Percentiles rank a stretch among this genome's conserved stretches.
phyloP scores from a whole-genome alignment of 2,888 invertebrate species.

The Sceliomorpha sp. region DNA sequence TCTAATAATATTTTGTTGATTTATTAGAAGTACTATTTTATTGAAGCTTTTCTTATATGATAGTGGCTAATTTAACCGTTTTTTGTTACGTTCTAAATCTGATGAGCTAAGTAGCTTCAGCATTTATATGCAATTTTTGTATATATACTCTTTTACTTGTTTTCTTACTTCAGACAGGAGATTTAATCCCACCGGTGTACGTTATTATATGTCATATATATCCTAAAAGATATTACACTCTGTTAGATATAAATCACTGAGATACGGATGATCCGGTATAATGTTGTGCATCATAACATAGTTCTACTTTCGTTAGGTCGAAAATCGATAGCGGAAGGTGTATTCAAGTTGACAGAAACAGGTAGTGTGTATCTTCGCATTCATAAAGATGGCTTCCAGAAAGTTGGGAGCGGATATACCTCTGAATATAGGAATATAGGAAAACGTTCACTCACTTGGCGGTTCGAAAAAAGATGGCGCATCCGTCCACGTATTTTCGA shows the following conservation, averaged over 20 bases:
- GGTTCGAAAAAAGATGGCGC: conserved; percentile 98
- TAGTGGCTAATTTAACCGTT: no score
- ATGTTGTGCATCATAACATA: conserved; percentile 16
- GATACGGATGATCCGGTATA: conserved; percentile 1
- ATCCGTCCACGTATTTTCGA: conserved; percentile 98
- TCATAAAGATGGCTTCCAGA: conserved; percentile 32
- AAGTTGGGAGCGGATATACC: conserved; percentile 11
- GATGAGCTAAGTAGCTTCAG: no score
- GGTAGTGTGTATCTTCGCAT: conserved; percentile 29
- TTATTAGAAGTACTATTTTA: no score
- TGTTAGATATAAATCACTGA: conserved; percentile 22
- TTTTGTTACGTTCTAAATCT: no score
- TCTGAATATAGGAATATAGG: conserved; percentile 40
- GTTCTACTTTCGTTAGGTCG: conserved; percentile 16
- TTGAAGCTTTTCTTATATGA: no score
- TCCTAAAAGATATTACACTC: not conserved
- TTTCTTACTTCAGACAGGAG: no score
- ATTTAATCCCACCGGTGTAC: no score
- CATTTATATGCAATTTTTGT: no score
- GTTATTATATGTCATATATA: not conserved
- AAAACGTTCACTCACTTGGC: conserved; percentile 86
- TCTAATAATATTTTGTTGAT: no score
- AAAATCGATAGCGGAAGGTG: conserved; percentile 32
- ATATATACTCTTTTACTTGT: no score
- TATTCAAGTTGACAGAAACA: conserved; percentile 33